These are phyloP conservation scores for Drosophila conformis DNA, from an alignment of 2,888 invertebrate genomes.

Conservation along the genomic window DNA sequence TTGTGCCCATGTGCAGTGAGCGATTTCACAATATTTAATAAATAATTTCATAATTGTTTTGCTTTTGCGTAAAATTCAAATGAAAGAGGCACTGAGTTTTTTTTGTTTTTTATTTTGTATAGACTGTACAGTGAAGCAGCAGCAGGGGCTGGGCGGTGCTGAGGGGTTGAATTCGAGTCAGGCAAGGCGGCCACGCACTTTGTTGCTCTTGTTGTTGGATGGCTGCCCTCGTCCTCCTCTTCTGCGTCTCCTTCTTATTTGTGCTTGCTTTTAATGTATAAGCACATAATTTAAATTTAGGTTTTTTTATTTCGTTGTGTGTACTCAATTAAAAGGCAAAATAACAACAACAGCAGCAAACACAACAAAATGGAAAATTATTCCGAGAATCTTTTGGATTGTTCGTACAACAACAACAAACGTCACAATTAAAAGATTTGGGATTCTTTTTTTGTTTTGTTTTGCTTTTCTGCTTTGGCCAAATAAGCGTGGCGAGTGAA, in stretches of 20 bases:
- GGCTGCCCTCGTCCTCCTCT: constrained; percentile 16
- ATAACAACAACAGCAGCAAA: constrained; percentile 36
- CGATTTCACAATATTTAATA: constrained; percentile 81
- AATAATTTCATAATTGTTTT: constrained; percentile 82
- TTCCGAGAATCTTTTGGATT: constrained; percentile 76
- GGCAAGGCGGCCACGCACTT: constrained; percentile 49
- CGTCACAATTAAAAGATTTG: constrained; percentile 75
- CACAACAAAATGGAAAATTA: constrained; percentile 71
- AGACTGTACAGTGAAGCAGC: constrained; percentile 26
- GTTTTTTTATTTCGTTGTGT: constrained; percentile 58
- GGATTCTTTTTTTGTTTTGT: constrained; percentile 24
- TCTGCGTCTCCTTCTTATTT: constrained; percentile 20
- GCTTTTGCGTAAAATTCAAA: constrained; percentile 74
- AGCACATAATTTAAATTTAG: constrained; percentile 78
- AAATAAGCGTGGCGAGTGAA: constrained; percentile 15
- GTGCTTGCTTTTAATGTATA: constrained; percentile 61
- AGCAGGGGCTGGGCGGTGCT: background rate
- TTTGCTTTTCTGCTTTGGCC: constrained; percentile 9
- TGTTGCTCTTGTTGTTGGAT: constrained; percentile 23
- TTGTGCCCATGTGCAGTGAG: constrained; percentile 65
- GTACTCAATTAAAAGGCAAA: constrained; percentile 79
- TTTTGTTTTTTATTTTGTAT: constrained; percentile 21
- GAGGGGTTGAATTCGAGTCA: constrained; percentile 3
- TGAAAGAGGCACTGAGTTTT: constrained; percentile 65
- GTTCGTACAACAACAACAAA: constrained; percentile 49